Evolutionary conservation across 92 coral and sea anemone genomes (phyloP).

Genomic region (Porites divaricata): DNA sequence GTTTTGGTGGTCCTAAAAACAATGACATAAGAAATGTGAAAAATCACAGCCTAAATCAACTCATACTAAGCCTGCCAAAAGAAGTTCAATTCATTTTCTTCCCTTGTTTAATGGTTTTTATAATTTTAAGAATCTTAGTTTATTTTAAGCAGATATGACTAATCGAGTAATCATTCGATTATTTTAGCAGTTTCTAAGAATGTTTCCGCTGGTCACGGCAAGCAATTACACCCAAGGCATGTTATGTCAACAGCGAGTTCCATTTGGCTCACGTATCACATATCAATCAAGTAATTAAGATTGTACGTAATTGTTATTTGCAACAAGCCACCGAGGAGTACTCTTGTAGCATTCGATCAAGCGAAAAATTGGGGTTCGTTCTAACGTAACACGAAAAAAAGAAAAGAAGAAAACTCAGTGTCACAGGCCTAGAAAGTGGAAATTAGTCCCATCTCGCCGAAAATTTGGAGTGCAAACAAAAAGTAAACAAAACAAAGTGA

Average conservation of each 20-base stretch:
- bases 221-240: not conserved
- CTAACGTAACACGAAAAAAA: too few species aligned
- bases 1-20: not conserved
- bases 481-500: not conserved
- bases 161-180: constrained; percentile 1
- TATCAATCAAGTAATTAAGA: too few species aligned
- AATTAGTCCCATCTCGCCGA: too few species aligned
- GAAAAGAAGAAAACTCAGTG: too few species aligned
- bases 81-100: too few species aligned
- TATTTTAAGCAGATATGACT: constrained; percentile 24
- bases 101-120: too few species aligned
- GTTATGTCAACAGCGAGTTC: constrained; percentile 9
- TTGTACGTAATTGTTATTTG: too few species aligned
- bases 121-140: not conserved
- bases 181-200: constrained; percentile 12
- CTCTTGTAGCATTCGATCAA: too few species aligned
- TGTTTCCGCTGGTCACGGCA: not conserved
- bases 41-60: not conserved
- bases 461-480: not conserved
- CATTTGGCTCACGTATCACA: not conserved
- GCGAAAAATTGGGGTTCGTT: too few species aligned
- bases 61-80: too few species aligned
- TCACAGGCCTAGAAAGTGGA: too few species aligned
- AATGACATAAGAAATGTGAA: not conserved
- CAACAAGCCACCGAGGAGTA: too few species aligned